These are phyloP conservation scores for Pangasius macronema DNA, from an alignment of 2,797 vertebrate species.

Conservation along the genomic window DNA sequence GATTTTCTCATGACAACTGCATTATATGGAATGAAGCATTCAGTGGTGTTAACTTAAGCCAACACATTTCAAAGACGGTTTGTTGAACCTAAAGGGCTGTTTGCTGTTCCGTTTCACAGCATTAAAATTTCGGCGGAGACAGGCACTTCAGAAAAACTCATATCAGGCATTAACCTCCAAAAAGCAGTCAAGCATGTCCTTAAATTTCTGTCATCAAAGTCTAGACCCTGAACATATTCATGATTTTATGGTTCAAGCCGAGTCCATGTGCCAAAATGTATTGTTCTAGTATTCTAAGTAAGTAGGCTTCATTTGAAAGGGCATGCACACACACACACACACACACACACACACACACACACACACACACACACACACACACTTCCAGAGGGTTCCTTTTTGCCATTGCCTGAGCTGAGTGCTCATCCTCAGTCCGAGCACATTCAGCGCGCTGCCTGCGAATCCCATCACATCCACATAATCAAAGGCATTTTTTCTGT, in stretches of 20 bases:
- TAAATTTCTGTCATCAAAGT: slow-evolving; percentile 53
- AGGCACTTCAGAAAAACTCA: slow-evolving; percentile 38
- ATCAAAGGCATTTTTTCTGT: slow-evolving; percentile 62
- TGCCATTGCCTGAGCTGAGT: slow-evolving; percentile 51
- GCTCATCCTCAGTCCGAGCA: slow-evolving; percentile 58
- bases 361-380: slow-evolving; percentile 3
- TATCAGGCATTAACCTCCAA: slow-evolving; percentile 45
- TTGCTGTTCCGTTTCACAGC: slow-evolving; percentile 43
- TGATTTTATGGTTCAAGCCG: slow-evolving; percentile 51
- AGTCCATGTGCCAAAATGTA: slow-evolving; percentile 48
- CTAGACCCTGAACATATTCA: slow-evolving; percentile 49
- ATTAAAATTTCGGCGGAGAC: slow-evolving; percentile 36
- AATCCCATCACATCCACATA: slow-evolving; percentile 60
- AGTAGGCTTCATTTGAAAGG: slow-evolving; percentile 50
- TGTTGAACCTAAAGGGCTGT: slow-evolving; percentile 37
- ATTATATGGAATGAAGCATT: slow-evolving; percentile 25
- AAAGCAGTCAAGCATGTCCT: slow-evolving; percentile 50
- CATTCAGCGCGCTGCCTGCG: slow-evolving; percentile 53
- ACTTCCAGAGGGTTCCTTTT: slow-evolving; percentile 20
- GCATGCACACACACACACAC: slow-evolving; percentile 18
- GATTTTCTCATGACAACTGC: slow-evolving; percentile 20
- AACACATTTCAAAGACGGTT: slow-evolving; percentile 1
- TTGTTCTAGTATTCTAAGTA: slow-evolving; percentile 54
- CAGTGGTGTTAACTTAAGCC: slow-evolving; percentile 34
- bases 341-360: slow-evolving; percentile 26